phyloP scores from a whole-genome alignment of 2,888 invertebrate species.

The Clivina fossor region DNA sequence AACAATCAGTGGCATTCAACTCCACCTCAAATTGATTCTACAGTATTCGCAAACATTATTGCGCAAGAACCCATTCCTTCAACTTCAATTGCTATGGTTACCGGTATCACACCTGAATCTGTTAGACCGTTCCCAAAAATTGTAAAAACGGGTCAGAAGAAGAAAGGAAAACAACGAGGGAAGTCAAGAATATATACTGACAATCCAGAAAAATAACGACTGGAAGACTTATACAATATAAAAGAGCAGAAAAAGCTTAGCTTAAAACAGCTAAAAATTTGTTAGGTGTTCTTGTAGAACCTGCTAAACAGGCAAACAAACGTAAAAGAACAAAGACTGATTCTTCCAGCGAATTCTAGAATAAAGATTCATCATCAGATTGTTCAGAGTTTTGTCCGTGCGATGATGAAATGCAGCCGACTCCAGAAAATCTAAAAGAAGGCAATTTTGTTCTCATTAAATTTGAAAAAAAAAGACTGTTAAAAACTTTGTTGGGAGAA shows the following conservation, averaged over 20 bases:
- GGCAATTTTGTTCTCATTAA: conserved; percentile 3
- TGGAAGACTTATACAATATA: neutral
- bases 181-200: conserved; percentile 25
- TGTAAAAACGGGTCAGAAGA: neutral
- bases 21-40: too few relatives aligned
- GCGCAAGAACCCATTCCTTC: too few relatives aligned
- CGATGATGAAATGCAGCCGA: neutral
- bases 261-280: neutral
- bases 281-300: neutral
- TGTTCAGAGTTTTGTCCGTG: neutral
- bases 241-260: neutral
- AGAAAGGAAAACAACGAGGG: conserved; percentile 23
- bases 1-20: too few relatives aligned
- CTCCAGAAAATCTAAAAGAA: neutral
- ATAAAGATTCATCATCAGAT: neutral
- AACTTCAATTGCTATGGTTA: too few relatives aligned
- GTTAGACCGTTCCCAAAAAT: neutral
- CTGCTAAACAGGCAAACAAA: neutral
- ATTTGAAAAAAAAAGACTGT: conserved; percentile 1
- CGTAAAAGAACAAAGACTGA: neutral
- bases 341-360: neutral
- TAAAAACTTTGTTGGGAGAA: neutral
- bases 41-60: too few relatives aligned
- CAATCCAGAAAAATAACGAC: conserved; percentile 19
- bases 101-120: neutral